These are phyloP conservation scores for Podocnemis expansa DNA, from an alignment of 2,113 vertebrate genomes.

Conservation along the genomic window DNA sequence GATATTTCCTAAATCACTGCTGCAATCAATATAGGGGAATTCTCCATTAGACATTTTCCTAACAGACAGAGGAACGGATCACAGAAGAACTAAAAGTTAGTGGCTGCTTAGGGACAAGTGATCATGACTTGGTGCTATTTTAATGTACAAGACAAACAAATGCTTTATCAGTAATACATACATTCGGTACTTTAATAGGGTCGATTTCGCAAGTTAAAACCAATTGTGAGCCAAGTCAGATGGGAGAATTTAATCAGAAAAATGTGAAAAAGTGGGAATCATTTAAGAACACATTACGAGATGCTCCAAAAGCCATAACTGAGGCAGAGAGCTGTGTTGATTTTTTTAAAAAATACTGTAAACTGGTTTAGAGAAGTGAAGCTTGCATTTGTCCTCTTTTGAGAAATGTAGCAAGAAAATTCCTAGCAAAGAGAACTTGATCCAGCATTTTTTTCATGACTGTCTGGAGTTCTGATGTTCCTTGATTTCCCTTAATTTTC, in stretches of 20 bases:
- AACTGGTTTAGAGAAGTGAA: not conserved
- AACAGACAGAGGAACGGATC: not conserved
- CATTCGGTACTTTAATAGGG: not conserved
- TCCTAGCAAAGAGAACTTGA: not conserved
- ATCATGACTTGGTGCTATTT: too few species aligned
- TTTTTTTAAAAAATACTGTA: not conserved
- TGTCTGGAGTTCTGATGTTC: not conserved
- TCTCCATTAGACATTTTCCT: not conserved
- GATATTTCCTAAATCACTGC: too few species aligned
- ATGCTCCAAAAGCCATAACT: not conserved
- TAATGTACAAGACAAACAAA: not conserved
- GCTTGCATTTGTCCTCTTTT: not conserved
- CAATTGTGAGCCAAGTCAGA: not conserved
- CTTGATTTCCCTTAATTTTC: slow-evolving; percentile 25
- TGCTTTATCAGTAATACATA: not conserved
- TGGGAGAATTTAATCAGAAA: not conserved
- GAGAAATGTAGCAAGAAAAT: slow-evolving; percentile 13
- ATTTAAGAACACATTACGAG: not conserved
- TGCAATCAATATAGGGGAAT: not conserved
- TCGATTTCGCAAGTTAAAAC: not conserved
- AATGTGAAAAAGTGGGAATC: not conserved
- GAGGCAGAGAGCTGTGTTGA: not conserved
- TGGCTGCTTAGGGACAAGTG: not conserved
- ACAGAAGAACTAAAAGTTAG: too few species aligned
- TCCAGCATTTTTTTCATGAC: not conserved